Conservation (phyloP, 2,797 vertebrate species). For the Sebastes matsubarae region DNA sequence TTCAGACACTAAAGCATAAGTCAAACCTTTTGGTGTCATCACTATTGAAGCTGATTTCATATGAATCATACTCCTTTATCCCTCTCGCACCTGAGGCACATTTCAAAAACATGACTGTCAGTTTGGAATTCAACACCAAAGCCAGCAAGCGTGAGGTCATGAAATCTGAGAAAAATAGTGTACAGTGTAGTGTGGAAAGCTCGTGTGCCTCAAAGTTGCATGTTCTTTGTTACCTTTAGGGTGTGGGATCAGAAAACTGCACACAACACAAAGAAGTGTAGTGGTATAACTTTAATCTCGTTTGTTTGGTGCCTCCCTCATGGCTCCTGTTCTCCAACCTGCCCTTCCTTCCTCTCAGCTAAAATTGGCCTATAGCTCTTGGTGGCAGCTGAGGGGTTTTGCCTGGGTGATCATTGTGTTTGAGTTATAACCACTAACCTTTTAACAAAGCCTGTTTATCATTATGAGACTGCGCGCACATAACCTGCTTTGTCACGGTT, state of each 20-base stretch:
- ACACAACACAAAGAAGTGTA: constrained; percentile 41
- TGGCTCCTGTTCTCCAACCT: constrained; percentile 65
- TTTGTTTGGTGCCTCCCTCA: constrained; percentile 64
- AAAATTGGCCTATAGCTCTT: constrained; percentile 68
- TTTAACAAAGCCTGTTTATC: constrained; percentile 37
- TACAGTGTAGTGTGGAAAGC: not conserved
- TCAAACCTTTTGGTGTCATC: constrained; percentile 43
- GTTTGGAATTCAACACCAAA: constrained; percentile 53
- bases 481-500: constrained; percentile 3
- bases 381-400: constrained; percentile 68
- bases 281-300: constrained; percentile 26
- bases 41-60: constrained; percentile 22
- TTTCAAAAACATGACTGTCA: constrained; percentile 54
- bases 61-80: constrained; percentile 35
- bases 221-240: constrained; percentile 56
- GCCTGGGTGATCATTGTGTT: constrained; percentile 72
- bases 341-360: constrained; percentile 81
- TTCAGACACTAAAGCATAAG: constrained; percentile 34
- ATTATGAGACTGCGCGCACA: not conserved
- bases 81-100: constrained; percentile 38
- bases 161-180: constrained; percentile 24
- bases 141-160: constrained; percentile 42
- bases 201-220: not conserved
- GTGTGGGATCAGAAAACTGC: constrained; percentile 30
- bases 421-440: constrained; percentile 53